Evolutionary conservation across 2,113 vertebrate genomes (phyloP), one percentile per base, ranked within the genome.

Genomic region (Panurus biarmicus): DNA sequence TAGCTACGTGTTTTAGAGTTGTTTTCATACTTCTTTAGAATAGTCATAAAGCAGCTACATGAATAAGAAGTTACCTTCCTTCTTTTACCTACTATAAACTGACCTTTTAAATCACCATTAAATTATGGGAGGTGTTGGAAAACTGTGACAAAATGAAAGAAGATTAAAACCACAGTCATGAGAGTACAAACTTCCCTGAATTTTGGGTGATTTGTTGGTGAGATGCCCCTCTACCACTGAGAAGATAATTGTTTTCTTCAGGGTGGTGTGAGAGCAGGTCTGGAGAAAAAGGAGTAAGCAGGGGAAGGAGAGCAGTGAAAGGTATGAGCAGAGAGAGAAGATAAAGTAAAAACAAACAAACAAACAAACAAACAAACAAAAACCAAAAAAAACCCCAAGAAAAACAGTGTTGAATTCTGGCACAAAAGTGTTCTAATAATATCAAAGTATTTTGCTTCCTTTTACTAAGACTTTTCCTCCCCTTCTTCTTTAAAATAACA

Each of bases 401-500:
- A n/a, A n/a, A 26, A 11, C 6, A 42, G 6, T 7, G n/a, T 9
- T 87, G 75, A 82, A 31, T 64, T 72, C 11, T 65, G 42, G 15
- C 31, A 79, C 7, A 28, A 14, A 87, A 83, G 6, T 50, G 9
- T 44, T 65, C 23, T 66, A 76, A 33, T 53, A 73, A 29, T 21
- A 71, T 6, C 17, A n/a, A 90, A 70, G 45, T 65, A 62, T 61
- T 82, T 76, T 77, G 4, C 26, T 88, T 88, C 56, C 38, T 83
- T 44, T 87, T 35, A 85, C 38, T 80, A 60, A 71, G 56, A 61
- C n/a, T 17, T 79, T 90, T 85, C 62, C 33, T 9, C 4, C 5
- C 13, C 6, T 51, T 69, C 53, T 64, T 64, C 48, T 90, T 94
- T 88, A 85, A 75, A 71, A 91, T 88, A 92, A 89, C 89, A 90